phyloP scores from a whole-genome alignment of 2,113 vertebrate genomes.

The Caracal caracal region DNA sequence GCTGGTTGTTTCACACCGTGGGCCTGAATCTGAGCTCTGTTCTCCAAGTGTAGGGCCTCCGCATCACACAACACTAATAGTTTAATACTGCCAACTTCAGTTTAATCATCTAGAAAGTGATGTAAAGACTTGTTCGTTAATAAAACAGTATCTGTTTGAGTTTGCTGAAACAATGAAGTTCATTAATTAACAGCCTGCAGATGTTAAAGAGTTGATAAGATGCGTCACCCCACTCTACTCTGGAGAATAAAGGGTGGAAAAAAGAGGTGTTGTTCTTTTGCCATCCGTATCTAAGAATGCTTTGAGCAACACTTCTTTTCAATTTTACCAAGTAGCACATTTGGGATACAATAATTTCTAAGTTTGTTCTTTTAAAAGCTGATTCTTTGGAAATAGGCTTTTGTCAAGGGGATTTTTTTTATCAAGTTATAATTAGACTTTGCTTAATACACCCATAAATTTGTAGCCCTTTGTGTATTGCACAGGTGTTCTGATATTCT shows the following conservation, averaged over 20 bases:
- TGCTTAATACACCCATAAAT: slow-evolving; percentile 30
- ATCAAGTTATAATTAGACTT: slow-evolving; percentile 67
- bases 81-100: not conserved
- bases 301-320: not conserved
- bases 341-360: slow-evolving; percentile 29
- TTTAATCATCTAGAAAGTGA: not conserved
- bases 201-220: slow-evolving; percentile 13
- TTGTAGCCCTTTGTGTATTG: slow-evolving; percentile 15
- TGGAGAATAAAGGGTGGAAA: not conserved
- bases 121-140: not conserved
- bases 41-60: not conserved
- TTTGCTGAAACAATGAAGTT: not conserved
- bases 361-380: slow-evolving; percentile 57
- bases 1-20: not conserved
- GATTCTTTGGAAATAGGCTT: slow-evolving; percentile 54
- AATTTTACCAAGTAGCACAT: slow-evolving; percentile 1
- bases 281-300: not conserved
- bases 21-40: not conserved
- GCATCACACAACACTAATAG: not conserved
- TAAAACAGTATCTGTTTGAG: not conserved
- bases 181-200: slow-evolving; percentile 2
- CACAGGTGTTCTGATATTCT: slow-evolving; percentile 42
- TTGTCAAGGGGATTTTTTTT: slow-evolving; percentile 13
- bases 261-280: not conserved
- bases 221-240: not conserved